Conservation (phyloP, 2,113 vertebrate species). For the Nyctibius bracteatus region DNA sequence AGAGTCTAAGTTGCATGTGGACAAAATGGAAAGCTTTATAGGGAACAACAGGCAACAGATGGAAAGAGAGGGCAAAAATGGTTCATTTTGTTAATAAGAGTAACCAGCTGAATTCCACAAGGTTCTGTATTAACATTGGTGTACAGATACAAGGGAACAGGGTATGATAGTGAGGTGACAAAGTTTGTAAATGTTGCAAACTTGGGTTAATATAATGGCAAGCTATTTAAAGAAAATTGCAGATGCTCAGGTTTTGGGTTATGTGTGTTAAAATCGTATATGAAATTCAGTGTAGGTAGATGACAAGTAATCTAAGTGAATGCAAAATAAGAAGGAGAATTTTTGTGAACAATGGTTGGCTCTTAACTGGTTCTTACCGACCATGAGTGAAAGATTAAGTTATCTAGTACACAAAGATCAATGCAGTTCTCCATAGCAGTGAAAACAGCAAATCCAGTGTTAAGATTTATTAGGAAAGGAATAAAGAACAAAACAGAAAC, state of each 20-base stretch:
- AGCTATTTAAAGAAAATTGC: background rate
- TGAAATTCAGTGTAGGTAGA: background rate
- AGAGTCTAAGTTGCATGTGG: background rate
- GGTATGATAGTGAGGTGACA: background rate
- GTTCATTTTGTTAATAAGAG: background rate
- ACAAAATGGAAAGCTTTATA: background rate
- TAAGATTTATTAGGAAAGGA: background rate
- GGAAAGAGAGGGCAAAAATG: background rate
- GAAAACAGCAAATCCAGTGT: background rate
- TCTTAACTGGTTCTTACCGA: background rate
- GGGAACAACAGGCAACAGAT: background rate
- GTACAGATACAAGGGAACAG: background rate
- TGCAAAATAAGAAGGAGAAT: background rate
- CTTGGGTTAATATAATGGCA: background rate
- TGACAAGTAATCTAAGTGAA: background rate
- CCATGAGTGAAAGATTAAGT: background rate
- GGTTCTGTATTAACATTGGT: background rate
- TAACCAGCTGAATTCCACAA: background rate
- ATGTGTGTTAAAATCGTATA: background rate
- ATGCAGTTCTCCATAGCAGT: background rate
- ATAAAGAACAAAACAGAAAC: background rate
- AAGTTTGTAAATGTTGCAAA: background rate
- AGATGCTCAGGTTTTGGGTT: background rate
- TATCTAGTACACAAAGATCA: background rate
- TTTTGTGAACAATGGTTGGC: background rate